Base-by-base conservation (phyloP, 2,113 vertebrate genomes). In the Apodemus sylvaticus region DNA sequence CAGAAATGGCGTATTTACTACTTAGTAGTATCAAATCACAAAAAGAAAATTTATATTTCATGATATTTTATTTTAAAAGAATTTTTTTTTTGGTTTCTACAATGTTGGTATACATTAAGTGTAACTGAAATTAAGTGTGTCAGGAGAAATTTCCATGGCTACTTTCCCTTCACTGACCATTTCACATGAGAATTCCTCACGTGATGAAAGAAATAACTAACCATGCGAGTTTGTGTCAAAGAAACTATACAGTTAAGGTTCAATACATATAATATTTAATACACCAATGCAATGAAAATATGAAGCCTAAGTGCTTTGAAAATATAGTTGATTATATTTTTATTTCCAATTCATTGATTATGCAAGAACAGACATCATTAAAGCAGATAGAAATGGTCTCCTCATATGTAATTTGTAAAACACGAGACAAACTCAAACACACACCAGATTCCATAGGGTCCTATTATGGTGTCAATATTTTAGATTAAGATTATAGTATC, bases 401-500 rank as follows among this genome's bases (percentile, higher is more conserved):
- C 79, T 89, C 14, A 70, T 89, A 74, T 8, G 70, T 31, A 71
- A 96, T 60, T 48, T 62, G 3, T 91, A 85, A 88, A 86, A 83
- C 39, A 85, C 48, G 81, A 95, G 91, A 71, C 17, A 94, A 95
- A 88, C 48, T 2, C 6, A 16, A 73, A 60, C 12, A 36, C 4
- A 91, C 22, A 79, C 29, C 19, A 55, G 58, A 91, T 4, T 64
- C 2, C 2, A 39, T 22, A 53, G 10, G 58, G 10, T 20, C 16
- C 93, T 64, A 66, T 55, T 94, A 86, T 89, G 16, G 89, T 70
- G 81, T 83, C 62, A 96, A 89, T 0, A 83, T 91, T 88, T n/a
- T 83, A 91, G 92, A 88, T 90, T 87, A 85, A 91, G 24, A 92
- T 91, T 19, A 24, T 83, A 76, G 51, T 76, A 91, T 94, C 7